Conservation (phyloP, 2,113 vertebrate genomes). For the Pelobates fuscus region DNA sequence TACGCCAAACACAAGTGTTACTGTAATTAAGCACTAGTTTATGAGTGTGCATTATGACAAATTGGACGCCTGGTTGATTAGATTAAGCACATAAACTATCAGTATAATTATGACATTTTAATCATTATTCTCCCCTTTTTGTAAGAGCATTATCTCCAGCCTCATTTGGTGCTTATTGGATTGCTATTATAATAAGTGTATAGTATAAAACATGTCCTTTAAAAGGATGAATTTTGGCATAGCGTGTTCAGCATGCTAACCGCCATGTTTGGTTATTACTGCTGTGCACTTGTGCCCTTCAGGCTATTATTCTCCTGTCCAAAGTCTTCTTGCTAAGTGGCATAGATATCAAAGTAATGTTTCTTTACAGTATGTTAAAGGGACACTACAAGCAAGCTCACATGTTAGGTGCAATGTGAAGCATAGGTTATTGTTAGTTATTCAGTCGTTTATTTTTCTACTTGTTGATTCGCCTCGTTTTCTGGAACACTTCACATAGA, state of each 20-base stretch:
- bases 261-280: too few species aligned
- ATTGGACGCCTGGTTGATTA: conserved; percentile 80
- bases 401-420: too few species aligned
- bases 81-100: conserved; percentile 79
- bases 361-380: too few species aligned
- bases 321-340: too few species aligned
- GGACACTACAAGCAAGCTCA: too few species aligned
- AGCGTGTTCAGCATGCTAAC: not conserved
- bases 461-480: too few species aligned
- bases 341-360: too few species aligned
- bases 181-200: conserved; percentile 57
- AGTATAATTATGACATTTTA: conserved; percentile 84
- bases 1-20: conserved; percentile 74
- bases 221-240: conserved; percentile 60
- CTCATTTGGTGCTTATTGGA: conserved; percentile 72
- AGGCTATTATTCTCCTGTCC: too few species aligned
- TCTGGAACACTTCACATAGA: too few species aligned
- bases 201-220: conserved; percentile 77
- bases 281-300: too few species aligned
- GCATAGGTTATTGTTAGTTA: too few species aligned
- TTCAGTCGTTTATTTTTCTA: too few species aligned
- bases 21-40: conserved; percentile 81
- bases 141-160: conserved; percentile 78
- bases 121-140: conserved; percentile 81
- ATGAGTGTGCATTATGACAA: conserved; percentile 79